Evolutionary conservation across 1,140 invertebrate species (phyloP), one percentile per base, ranked within the genome.

Genomic region (Catajapyx aquilonaris): DNA sequence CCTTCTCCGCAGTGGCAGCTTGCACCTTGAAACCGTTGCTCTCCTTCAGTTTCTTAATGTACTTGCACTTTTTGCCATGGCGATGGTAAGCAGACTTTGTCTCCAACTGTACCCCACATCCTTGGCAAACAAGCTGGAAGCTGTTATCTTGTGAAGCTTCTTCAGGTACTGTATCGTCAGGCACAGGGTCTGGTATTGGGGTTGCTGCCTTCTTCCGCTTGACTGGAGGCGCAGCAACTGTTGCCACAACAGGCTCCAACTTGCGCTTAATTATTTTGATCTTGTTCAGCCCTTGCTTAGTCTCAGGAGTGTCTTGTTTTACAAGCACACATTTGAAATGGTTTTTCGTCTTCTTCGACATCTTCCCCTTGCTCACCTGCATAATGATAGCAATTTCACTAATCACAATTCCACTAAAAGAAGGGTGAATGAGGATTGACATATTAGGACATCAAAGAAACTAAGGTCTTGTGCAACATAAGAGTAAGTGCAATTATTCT

Each of bases 21-120:
- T n/a, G n/a, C n/a, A n/a, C n/a, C n/a, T n/a, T n/a, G n/a, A n/a
- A n/a, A n/a, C n/a, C n/a, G n/a, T 31, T 31, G 15, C 18, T 31
- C 18, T 34, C 16, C 5, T 16, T 16, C 37, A 38, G 10, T 17
- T 31, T 10, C 16, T 18, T 25, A 4, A 17, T 16, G 15, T 30
- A 38, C 9, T 31, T 28, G n/a, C 37, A 38, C 28, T 38, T 38
- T 19, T 38, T 38, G 1, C 28, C 37, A 38, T 38, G 37, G 5
- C 37, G 23, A 3, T 38, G 28, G 18, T 15, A 38, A 7, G 37
- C 17, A n/a, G 37, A 38, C 2, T 16, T 25, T n/a, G 22, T 38
- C 15, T 38, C 37, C 13, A 38, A 38, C 18, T 30, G 20, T 19
- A 28, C 11, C 28, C 37, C 37, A 19, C 37, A 38, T 1, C 37